Conservation (phyloP, 2,888 invertebrate genomes). For the Melolontha melolontha region DNA sequence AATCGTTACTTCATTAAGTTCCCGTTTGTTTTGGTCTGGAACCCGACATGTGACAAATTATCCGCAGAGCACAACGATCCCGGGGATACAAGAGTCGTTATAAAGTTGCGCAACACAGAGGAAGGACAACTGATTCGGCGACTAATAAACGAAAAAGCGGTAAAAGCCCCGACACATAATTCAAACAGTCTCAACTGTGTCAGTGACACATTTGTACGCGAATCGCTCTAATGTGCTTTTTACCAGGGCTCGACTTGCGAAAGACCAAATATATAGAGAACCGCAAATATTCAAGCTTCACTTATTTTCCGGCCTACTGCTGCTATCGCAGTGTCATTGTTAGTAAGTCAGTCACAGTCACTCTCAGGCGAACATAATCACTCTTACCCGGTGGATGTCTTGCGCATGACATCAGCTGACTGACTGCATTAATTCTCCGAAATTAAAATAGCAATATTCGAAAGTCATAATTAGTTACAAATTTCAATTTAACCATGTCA, state of each 20-base stretch:
- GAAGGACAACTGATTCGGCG: background rate
- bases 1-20: slow-evolving; percentile 9
- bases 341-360: slow-evolving; percentile 1
- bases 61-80: slow-evolving; percentile 2
- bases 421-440: slow-evolving; percentile 25
- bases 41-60: slow-evolving; percentile 16
- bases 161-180: slow-evolving; percentile 6
- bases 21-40: slow-evolving; percentile 5
- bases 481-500: slow-evolving; percentile 5
- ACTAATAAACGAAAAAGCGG: slow-evolving; percentile 13
- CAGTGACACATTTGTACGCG: slow-evolving; percentile 11
- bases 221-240: slow-evolving; percentile 14
- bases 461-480: slow-evolving; percentile 13
- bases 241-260: no score
- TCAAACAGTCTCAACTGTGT: slow-evolving; percentile 16
- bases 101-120: slow-evolving; percentile 12
- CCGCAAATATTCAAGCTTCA: slow-evolving; percentile 6
- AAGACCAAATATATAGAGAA: slow-evolving; percentile 1
- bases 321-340: background rate
- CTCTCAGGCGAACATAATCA: background rate
- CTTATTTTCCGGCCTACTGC: slow-evolving; percentile 1
- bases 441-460: background rate
- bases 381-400: slow-evolving; percentile 17
- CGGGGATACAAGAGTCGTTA: slow-evolving; percentile 19
- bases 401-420: slow-evolving; percentile 28